Base-by-base conservation (phyloP, 2,888 invertebrate species). In the Apodemia mormo region DNA sequence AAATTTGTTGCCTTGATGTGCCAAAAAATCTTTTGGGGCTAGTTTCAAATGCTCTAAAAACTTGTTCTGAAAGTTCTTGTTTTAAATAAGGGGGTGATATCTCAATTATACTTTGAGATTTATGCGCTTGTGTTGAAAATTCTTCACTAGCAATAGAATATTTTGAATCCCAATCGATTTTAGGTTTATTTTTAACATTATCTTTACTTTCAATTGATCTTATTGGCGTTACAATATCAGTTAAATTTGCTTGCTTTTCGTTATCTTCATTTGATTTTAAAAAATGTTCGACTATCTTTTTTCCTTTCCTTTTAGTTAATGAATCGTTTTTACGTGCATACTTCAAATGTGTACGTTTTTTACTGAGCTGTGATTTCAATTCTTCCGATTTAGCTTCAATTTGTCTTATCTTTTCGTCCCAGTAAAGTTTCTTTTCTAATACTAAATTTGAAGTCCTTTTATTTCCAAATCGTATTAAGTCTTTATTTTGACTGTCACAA, bases 1-100 rank as follows among this genome's bases (percentile, higher is more conserved):
- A 79, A 77, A 93, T 93, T 72, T 90, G 92, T 75, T 88, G 89
- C 76, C 92, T 84, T 65, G 92, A 93, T 45, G 92, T 92, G 1
- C 92, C 93, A 70, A 93, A 93, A 78, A 93, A 93, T 78, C 92
- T 82, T 75, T 92, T 93, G 9, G 93, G 93, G 75, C 92, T 93
- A 22, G 92, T 93, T 84, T 93, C 93, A 76, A 93, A 93, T 22
- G 92, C 93, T 82, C 89, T 91, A 68, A 89, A 92, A 9, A 93
- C 85, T 82, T 92, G 92, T 81, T 92, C 92, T 3, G 92, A 87
- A 65, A 92, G 73, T 80, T 93, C 92, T 77, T 88, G 90, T 80
- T 88, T 92, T 9, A 68, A 68, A 54, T 68, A 29, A 54, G 49
- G 45, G 82, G 61, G 61, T 33, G 61, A 61, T 61, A 61, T 61